Evolutionary conservation across 2,797 vertebrate genomes (phyloP).

Genomic region (Pyrocephalus nanus): DNA sequence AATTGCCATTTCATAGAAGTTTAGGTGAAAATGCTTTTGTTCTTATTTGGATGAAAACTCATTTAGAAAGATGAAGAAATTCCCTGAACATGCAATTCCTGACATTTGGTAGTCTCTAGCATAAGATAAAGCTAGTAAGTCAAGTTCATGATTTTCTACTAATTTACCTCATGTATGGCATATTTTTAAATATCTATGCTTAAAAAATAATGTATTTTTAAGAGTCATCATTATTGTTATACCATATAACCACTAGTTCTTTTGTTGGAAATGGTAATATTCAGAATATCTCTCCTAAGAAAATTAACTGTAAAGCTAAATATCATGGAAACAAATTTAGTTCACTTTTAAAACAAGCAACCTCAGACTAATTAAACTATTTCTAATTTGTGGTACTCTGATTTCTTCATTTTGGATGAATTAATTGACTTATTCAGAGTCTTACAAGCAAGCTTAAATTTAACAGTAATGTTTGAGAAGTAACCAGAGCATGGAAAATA

Average conservation of each 20-base stretch:
- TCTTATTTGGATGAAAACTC: not conserved
- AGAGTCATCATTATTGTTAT: not conserved
- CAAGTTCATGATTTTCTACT: not conserved
- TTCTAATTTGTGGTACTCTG: not conserved
- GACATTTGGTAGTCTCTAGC: not conserved
- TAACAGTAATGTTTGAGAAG: not conserved
- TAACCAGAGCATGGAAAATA: not conserved
- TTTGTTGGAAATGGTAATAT: not conserved
- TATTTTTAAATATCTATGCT: not conserved
- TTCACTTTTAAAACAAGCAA: not conserved
- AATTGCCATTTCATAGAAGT: not conserved
- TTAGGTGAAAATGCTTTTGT: not conserved
- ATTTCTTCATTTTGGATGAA: not conserved
- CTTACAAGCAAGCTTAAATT: not conserved
- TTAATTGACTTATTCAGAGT: not conserved
- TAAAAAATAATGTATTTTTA: not conserved
- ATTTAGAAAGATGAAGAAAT: constrained; percentile 2
- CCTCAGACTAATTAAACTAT: not conserved
- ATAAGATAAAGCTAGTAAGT: not conserved
- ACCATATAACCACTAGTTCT: not conserved
- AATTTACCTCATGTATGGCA: not conserved
- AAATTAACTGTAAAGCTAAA: not conserved
- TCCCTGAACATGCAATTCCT: not conserved
- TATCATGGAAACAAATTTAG: not conserved
- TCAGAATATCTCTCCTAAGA: not conserved